Evolutionary conservation across 2,888 invertebrate species (phyloP), one percentile per base, ranked within the genome.

Genomic region (Mayetiola destructor): DNA sequence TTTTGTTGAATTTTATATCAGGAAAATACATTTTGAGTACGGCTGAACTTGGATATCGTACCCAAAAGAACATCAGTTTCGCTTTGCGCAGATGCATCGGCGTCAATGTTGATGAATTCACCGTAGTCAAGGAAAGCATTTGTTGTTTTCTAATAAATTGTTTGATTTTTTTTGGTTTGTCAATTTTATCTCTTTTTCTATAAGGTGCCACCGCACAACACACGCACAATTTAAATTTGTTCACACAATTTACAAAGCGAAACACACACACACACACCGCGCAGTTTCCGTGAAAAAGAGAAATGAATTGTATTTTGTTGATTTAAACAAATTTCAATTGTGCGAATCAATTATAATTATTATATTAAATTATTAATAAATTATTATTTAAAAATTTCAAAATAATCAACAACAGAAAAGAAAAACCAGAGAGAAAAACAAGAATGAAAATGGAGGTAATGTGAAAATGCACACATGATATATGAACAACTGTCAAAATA

Each of bases 61-160:
- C 95, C 90, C 94, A 99, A 87, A 99, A 99, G 86, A 99, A 99
- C 99, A 99, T 99, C 77, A 99, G 82, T 80, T 99, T 99, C 64
- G 99, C 99, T 77, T 99, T 99, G 73, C 99, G 84, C 69, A 99
- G 88, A 79, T 99, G 99, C 93, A 97, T 95, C 72, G 97, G 97
- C 66, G 97, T 97, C 77, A 99, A 78, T 68, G 94, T 96, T 73
- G 91, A 88, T 77, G 90, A 90, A 85, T 90, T 78, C 83, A 85
- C 76, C 69, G 87, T 79, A 82, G 85, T 89, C 80, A 90, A 85
- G 82, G 86, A 80, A 75, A 56, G 23, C 39, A 53, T 36, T 57
- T 54, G 57, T 56, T 56, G 40, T 52, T 65, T 35, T 56, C 56
- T 58, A 56, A 48, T 48, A 48, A 48, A 48, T 48, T 48, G 48